Conservation (phyloP, 2,113 vertebrate species). For the Neomonachus schauinslandi region DNA sequence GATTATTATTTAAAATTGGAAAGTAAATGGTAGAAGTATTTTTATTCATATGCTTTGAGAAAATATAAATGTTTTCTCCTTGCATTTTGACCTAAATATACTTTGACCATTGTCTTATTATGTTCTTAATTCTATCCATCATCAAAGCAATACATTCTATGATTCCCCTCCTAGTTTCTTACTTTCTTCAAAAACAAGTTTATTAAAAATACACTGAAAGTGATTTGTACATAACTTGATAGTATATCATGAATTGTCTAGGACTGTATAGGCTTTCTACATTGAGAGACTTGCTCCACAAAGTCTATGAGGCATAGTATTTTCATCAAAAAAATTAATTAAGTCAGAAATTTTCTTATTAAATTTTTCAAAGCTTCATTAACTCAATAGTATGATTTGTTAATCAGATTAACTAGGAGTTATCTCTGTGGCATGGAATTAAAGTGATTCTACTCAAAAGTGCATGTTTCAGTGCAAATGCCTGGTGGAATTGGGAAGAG, state of each 20-base stretch:
- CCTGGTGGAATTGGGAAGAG: neutral
- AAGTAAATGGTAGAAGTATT: neutral
- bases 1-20: neutral
- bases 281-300: neutral
- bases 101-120: neutral
- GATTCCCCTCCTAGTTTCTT: neutral
- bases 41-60: neutral
- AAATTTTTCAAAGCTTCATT: conserved; percentile 46
- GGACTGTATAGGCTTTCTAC: neutral
- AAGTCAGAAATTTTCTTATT: conserved; percentile 34
- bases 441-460: neutral
- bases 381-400: conserved; percentile 17
- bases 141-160: neutral
- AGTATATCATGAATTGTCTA: neutral
- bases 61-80: neutral
- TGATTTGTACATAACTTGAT: neutral
- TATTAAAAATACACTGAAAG: neutral
- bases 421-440: neutral
- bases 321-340: conserved; percentile 25
- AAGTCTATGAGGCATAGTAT: neutral
- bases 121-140: neutral
- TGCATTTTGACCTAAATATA: neutral
- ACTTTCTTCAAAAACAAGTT: neutral
- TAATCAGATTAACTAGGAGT: conserved; percentile 36
- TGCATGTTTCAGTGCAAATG: neutral